A percentile compares a stretch with the other conserved stretches of the same genome.
phyloP scores from a whole-genome alignment of 37 sponge, comb jelly and placozoan genomes.

The Agelas oroides region DNA sequence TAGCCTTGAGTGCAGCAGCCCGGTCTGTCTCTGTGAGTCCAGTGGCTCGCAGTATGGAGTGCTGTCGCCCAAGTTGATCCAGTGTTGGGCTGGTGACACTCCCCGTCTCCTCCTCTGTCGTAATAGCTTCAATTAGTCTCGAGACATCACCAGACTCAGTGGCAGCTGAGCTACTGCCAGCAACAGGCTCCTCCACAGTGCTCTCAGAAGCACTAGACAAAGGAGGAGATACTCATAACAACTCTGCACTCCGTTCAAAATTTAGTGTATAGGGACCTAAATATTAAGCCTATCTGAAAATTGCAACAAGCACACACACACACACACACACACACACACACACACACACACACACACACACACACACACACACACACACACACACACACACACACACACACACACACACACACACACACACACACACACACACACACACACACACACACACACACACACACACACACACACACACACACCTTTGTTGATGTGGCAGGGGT shows the following conservation, averaged over 20 bases:
- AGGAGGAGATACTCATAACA: too few relatives aligned
- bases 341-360: too few relatives aligned
- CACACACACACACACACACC: background rate
- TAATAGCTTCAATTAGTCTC: background rate
- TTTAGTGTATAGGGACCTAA: too few relatives aligned
- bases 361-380: too few relatives aligned
- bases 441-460: background rate
- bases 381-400: too few relatives aligned
- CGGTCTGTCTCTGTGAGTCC: slow-evolving; percentile 16
- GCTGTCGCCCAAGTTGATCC: background rate
- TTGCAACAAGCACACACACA: too few relatives aligned
- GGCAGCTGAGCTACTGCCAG: background rate
- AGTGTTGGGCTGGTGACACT: background rate
- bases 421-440: too few relatives aligned
- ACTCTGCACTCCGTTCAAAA: too few relatives aligned
- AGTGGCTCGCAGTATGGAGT: slow-evolving; percentile 28
- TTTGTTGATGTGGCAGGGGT: background rate
- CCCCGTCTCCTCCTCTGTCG: background rate
- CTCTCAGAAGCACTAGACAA: too few relatives aligned
- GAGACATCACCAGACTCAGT: background rate
- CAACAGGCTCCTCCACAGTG: background rate
- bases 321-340: too few relatives aligned
- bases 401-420: too few relatives aligned
- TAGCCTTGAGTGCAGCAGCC: slow-evolving; percentile 35
- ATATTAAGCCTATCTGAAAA: too few relatives aligned